phyloP scores from a whole-genome alignment of 2,888 invertebrate genomes.

The Meliscaeva auricollis region DNA sequence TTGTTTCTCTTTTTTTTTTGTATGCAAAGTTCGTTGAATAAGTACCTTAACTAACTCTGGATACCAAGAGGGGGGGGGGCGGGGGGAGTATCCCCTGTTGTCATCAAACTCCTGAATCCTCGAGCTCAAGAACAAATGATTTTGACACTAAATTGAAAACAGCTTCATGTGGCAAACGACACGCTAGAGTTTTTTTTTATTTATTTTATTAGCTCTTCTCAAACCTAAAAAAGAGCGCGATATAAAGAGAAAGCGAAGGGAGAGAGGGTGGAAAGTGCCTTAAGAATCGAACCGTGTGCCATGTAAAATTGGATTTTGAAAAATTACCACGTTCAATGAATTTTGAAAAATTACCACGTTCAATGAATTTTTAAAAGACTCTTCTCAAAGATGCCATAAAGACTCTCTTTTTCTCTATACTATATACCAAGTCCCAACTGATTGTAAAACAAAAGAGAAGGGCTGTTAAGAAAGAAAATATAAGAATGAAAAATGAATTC shows the following conservation, averaged over 20 bases:
- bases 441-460: slow-evolving; percentile 68
- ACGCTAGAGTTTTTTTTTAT: slow-evolving; percentile 11
- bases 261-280: no score
- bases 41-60: slow-evolving; percentile 65
- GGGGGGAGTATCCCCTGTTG: no score
- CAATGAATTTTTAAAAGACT: slow-evolving; percentile 73
- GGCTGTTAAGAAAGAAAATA: slow-evolving; percentile 19
- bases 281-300: slow-evolving; percentile 73
- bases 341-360: slow-evolving; percentile 74
- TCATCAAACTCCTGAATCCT: slow-evolving; percentile 11
- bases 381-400: slow-evolving; percentile 52
- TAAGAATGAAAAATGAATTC: slow-evolving; percentile 7
- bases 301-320: slow-evolving; percentile 73
- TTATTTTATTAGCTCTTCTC: slow-evolving; percentile 64
- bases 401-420: background rate
- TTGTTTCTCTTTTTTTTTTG: slow-evolving; percentile 31
- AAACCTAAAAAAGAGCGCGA: background rate
- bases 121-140: slow-evolving; percentile 79
- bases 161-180: slow-evolving; percentile 73
- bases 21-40: slow-evolving; percentile 66
- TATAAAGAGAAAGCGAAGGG: background rate
- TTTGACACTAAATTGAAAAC: slow-evolving; percentile 83
- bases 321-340: slow-evolving; percentile 75
- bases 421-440: slow-evolving; percentile 48
- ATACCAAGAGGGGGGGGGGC: no score